A percentile compares a stretch with the other conserved stretches of the same genome.
These are phyloP conservation scores for Troides aeacus DNA, from an alignment of 2,888 invertebrate genomes.

Conservation along the genomic window DNA sequence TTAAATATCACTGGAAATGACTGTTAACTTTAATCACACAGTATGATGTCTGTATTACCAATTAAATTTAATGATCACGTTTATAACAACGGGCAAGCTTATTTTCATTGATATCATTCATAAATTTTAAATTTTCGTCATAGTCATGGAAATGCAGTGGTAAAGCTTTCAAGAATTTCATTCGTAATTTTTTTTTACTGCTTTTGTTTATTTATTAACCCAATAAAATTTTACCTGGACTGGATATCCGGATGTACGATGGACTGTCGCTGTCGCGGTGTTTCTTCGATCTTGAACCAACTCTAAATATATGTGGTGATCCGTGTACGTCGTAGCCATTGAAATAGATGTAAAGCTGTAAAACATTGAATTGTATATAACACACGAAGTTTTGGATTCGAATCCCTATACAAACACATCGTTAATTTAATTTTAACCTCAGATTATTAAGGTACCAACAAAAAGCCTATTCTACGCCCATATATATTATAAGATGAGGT, in stretches of 20 bases:
- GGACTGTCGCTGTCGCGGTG: slow-evolving; percentile 69
- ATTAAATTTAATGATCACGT: not conserved
- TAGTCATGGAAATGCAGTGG: not conserved
- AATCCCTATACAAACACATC: not conserved
- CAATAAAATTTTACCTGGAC: slow-evolving; percentile 59
- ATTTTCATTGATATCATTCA: not conserved
- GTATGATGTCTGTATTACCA: no score
- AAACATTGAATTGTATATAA: slow-evolving; percentile 31
- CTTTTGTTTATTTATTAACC: not conserved
- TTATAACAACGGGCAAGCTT: not conserved
- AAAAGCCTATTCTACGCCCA: no score
- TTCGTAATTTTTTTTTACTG: not conserved
- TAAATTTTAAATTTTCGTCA: not conserved
- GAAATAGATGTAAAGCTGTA: slow-evolving; percentile 92
- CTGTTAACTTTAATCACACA: no score
- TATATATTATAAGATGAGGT: no score
- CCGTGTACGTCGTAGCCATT: slow-evolving; percentile 92
- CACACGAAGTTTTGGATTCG: not conserved
- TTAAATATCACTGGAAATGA: no score
- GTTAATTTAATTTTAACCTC: not conserved
- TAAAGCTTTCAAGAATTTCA: not conserved
- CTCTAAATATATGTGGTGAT: slow-evolving; percentile 92
- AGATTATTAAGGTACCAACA: no score
- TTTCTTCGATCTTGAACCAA: slow-evolving; percentile 85
- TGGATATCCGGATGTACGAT: slow-evolving; percentile 76